Percentiles rank a stretch among this genome's conserved stretches.
phyloP scores from a whole-genome alignment of 2,797 vertebrate genomes.

The Halcyon badia region DNA sequence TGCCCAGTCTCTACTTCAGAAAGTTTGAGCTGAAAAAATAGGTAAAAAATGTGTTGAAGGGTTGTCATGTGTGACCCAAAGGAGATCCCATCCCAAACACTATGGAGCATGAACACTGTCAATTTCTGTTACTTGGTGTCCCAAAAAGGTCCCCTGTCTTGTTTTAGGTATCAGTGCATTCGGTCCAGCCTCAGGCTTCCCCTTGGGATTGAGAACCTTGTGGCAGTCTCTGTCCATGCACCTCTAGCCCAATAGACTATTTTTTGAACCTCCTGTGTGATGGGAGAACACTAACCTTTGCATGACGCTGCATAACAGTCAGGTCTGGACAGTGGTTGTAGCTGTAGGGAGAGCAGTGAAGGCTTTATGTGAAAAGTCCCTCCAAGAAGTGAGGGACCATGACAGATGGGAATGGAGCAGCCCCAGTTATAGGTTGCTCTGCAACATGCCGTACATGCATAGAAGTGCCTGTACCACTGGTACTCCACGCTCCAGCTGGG shows the following conservation, averaged over 20 bases:
- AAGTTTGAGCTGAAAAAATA: not conserved
- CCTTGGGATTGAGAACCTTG: not conserved
- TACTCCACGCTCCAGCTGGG: not conserved
- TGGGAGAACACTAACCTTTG: not conserved
- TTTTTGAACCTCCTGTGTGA: not conserved
- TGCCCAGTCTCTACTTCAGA: not conserved
- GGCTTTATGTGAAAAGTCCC: not conserved
- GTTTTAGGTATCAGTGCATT: not conserved
- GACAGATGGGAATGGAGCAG: not conserved
- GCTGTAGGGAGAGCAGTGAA: not conserved
- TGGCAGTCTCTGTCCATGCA: not conserved
- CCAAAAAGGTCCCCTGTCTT: not conserved
- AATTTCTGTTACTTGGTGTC: not conserved
- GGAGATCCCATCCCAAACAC: not conserved
- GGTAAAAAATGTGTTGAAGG: not conserved
- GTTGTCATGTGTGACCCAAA: rapidly evolving
- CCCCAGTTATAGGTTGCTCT: not conserved
- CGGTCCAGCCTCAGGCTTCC: not conserved
- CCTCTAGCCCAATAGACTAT: not conserved
- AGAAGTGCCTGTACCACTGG: not conserved
- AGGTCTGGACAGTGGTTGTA: not conserved
- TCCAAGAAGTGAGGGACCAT: not conserved
- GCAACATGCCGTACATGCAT: rapidly evolving
- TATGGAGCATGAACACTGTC: not conserved
- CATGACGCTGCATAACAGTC: not conserved